phyloP scores from a whole-genome alignment of 2,113 vertebrate genomes.

The Bungarus multicinctus region DNA sequence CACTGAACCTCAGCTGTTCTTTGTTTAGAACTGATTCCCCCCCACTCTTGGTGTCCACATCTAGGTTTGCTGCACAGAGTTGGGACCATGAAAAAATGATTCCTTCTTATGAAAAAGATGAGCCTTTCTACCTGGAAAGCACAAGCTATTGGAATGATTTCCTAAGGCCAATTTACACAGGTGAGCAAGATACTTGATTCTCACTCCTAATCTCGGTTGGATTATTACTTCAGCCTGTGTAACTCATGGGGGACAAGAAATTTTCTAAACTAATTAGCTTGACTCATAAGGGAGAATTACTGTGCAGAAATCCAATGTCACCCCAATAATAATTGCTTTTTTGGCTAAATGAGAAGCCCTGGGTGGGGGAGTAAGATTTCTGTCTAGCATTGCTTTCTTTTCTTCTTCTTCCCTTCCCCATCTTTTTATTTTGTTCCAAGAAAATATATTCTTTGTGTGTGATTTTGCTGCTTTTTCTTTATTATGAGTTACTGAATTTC shows the following conservation, averaged over 20 bases:
- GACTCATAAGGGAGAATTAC: constrained; percentile 68
- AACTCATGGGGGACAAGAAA: constrained; percentile 52
- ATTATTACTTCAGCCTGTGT: constrained; percentile 59
- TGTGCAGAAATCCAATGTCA: constrained; percentile 50
- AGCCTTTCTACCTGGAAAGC: not conserved
- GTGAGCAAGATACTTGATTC: not conserved
- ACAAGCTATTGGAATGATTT: not conserved
- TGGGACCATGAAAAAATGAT: not conserved
- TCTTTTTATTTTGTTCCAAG: constrained; percentile 18
- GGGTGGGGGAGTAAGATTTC: constrained; percentile 27
- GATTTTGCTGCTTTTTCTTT: constrained; percentile 10
- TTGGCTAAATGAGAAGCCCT: constrained; percentile 26
- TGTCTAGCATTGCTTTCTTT: constrained; percentile 31
- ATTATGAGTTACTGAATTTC: constrained; percentile 48
- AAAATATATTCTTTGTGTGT: constrained; percentile 3
- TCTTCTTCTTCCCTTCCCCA: not conserved
- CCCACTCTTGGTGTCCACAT: not conserved
- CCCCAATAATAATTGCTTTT: constrained; percentile 56
- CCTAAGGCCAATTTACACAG: constrained; percentile 1
- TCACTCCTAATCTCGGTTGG: constrained; percentile 17
- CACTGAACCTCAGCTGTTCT: not conserved
- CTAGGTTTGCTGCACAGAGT: not conserved
- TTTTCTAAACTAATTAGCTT: constrained; percentile 70
- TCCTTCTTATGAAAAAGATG: not conserved
- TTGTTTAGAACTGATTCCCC: not conserved